Percentiles rank a stretch among this genome's conserved stretches.
These are phyloP conservation scores for Rhinichthys klamathensis DNA, from an alignment of 2,113 vertebrate species.

Conservation along the genomic window DNA sequence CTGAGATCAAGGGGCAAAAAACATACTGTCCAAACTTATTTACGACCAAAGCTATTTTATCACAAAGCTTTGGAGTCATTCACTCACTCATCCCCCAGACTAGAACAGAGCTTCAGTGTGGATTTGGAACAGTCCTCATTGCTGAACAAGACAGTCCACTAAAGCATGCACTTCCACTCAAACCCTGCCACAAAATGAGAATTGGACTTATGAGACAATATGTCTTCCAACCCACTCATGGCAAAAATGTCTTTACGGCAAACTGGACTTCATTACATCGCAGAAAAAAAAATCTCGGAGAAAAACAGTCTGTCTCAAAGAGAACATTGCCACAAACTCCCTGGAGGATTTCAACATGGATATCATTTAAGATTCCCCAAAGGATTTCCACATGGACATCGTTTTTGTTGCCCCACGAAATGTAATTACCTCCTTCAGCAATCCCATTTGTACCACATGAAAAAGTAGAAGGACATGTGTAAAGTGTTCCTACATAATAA, in stretches of 20 bases:
- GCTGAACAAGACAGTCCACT: conserved; percentile 6
- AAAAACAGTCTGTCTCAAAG: conserved; percentile 31
- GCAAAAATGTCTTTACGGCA: conserved; percentile 44
- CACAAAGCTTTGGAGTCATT: conserved; percentile 38
- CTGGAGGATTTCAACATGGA: conserved; percentile 35
- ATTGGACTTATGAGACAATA: conserved; percentile 49
- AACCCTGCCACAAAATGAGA: conserved; percentile 34
- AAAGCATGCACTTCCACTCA: conserved; percentile 28
- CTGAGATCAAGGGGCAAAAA: conserved; percentile 47
- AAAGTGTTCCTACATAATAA: conserved; percentile 33
- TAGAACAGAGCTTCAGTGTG: conserved; percentile 36
- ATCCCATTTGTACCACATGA: conserved; percentile 30
- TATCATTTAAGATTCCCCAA: conserved; percentile 45
- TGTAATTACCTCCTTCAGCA: conserved; percentile 44
- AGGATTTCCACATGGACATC: conserved; percentile 30
- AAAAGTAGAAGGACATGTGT: conserved; percentile 13
- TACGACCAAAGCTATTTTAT: conserved; percentile 53
- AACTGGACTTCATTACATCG: conserved; percentile 45
- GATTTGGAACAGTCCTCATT: conserved; percentile 33
- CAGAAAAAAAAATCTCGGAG: conserved; percentile 38
- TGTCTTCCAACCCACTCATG: conserved; percentile 33
- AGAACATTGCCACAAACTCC: conserved; percentile 45
- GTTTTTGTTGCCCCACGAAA: conserved; percentile 23
- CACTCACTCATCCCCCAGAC: conserved; percentile 15
- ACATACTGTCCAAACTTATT: conserved; percentile 53